Evolutionary conservation across 2,888 invertebrate genomes (phyloP), one percentile per base, ranked within the genome.

Genomic region (Galerucella calmariensis): DNA sequence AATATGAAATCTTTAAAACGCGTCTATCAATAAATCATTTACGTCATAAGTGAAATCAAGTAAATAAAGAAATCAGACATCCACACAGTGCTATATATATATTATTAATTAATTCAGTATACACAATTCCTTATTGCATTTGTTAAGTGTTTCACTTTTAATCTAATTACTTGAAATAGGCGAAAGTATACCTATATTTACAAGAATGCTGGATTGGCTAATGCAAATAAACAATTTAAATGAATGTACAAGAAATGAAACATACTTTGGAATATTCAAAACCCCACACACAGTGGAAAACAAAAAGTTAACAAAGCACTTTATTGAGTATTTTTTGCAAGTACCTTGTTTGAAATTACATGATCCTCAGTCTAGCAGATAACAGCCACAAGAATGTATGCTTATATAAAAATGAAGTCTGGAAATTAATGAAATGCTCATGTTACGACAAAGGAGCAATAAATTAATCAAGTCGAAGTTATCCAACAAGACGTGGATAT

Each of bases 41-140:
- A 67, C 72, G 59, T 72, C 66, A 72, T 27, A 58, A 59, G 72
- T 72, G 66, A 72, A 72, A 72, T 72, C 72, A 72, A 72, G 46
- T 66, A 67, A 72, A 48, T 61, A 72, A 67, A 72, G 66, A 72
- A 72, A 72, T 72, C 66, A 66, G 66, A 72, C 59, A 72, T 72
- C 59, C 59, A 72, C 14, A 53, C 59, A 67, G 53, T 67, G 66
- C 71, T 41, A 24, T 58, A 65, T 56, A 66, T 27, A 58, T 69
- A 59, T 48, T 67, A 58, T 59, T 24, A 56, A 69, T 59, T 44
- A 59, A 41, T 51, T 53, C 51, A 41, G 35, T 56, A 10, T 14
- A 20, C 16, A 69, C 61, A 69, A 69, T 61, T 69, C 61, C 48
- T 51, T 61, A 27, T 62, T 61, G 46, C 58, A 16, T 59, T 16